Evolutionary conservation across 2,888 invertebrate genomes (phyloP), one percentile per base, ranked within the genome.

Genomic region (Ophion obscuratus): DNA sequence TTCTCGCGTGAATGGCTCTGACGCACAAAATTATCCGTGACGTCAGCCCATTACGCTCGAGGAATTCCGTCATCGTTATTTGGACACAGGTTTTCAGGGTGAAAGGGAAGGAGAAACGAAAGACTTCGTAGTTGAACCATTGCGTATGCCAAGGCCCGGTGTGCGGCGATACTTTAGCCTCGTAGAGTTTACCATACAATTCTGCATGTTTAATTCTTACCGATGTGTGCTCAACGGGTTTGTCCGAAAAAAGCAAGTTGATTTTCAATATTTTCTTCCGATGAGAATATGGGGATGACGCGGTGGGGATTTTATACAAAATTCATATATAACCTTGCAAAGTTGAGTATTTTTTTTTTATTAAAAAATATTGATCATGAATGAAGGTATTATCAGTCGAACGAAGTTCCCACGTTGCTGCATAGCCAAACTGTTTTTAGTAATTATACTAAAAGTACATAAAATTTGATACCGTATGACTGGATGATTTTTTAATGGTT

Each of bases 11-110:
- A 83, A 78, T 81, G 80, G 77, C 77, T 20, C 62, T 83, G 82
- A 74, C 80, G 85, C 53, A 73, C 36, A 53, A 71, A 85, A 81
- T 77, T 73, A 79, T 85, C 40, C 76, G 79, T 84, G 84, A 83
- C 80, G 85, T 87, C 85, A 87, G 47, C 67, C 40, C 61, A 68
- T 67, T 24, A 20, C 27, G 27, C 47, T 64, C 36, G 47, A 71
- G 62, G 5, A 27, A 90, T 88, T 87, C 81, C 74, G 83, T 87
- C 87, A 80, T 83, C 82, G 40, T 64, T 83, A 86, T 83, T 77
- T 81, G 77, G 47, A 59, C 57, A 70, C 70, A 40, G 9, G 47
- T 80, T 71, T 62, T 24, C 61, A 57, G 27, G 66, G 73, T 36
- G 66, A 57, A 64, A 53, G 20, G 24, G 57, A 62, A 79, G 53